These are phyloP conservation scores for Mastomys coucha DNA, from an alignment of 2,113 vertebrate genomes.

Conservation along the genomic window DNA sequence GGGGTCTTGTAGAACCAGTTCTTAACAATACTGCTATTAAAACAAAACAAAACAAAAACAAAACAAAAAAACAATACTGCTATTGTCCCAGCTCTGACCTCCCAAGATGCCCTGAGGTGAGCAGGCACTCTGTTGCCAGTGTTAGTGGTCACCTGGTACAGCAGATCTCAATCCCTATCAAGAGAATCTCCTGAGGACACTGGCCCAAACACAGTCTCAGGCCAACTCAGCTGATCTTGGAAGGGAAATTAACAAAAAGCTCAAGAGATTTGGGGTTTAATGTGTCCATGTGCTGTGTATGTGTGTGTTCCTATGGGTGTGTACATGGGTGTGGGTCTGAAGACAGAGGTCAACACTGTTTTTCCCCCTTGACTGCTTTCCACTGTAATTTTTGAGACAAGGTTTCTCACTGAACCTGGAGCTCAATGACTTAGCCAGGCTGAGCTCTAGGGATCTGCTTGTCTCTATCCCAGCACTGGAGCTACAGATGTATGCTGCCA, in stretches of 20 bases:
- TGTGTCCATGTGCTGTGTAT: not conserved
- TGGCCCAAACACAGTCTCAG: not conserved
- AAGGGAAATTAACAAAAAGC: constrained; percentile 24
- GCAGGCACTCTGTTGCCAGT: not conserved
- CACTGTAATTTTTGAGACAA: not conserved
- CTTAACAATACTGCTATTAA: not conserved
- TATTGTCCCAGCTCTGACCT: not conserved
- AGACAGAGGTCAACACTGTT: not conserved
- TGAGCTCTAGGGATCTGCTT: not conserved
- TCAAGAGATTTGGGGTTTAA: not conserved
- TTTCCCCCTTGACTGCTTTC: not conserved
- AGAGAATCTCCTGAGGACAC: not conserved
- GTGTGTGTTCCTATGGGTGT: not conserved
- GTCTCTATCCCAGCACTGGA: not conserved
- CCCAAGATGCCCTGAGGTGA: not conserved
- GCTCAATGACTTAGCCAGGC: not conserved
- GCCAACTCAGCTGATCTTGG: not conserved
- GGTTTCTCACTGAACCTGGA: not conserved
- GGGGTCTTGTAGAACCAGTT: not conserved
- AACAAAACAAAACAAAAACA: too few species aligned
- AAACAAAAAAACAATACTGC: not conserved
- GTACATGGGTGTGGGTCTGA: not conserved
- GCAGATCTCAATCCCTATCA: not conserved
- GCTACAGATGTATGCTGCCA: not conserved
- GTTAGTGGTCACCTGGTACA: not conserved